Percentiles rank a stretch among this genome's conserved stretches.
phyloP scores from a whole-genome alignment of 2,888 invertebrate genomes.

The Pocota personata region DNA sequence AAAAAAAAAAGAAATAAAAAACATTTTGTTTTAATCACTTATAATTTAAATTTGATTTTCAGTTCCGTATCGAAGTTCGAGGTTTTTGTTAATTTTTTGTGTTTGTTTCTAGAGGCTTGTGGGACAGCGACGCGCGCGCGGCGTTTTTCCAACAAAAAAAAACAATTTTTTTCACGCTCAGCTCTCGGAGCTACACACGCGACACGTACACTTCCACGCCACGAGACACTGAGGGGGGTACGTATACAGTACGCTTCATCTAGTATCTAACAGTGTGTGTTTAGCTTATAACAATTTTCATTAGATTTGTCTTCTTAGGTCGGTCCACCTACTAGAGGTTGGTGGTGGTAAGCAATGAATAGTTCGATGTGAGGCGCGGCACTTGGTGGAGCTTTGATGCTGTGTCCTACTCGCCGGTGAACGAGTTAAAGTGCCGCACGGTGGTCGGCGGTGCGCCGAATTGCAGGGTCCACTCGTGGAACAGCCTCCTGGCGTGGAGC shows the following conservation, averaged over 20 bases:
- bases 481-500: slow-evolving; percentile 81
- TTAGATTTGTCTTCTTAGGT: slow-evolving; percentile 46
- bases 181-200: slow-evolving; percentile 70
- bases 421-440: slow-evolving; percentile 82
- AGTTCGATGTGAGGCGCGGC: slow-evolving; percentile 44
- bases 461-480: slow-evolving; percentile 83
- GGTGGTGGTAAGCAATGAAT: background rate
- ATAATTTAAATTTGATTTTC: slow-evolving; percentile 72
- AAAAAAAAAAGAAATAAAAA: no score
- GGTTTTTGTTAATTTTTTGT: slow-evolving; percentile 48
- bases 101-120: slow-evolving; percentile 19
- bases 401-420: slow-evolving; percentile 81
- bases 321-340: slow-evolving; percentile 54
- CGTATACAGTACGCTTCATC: slow-evolving; percentile 37
- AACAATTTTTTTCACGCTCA: slow-evolving; percentile 54
- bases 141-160: slow-evolving; percentile 28
- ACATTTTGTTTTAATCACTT: slow-evolving; percentile 57
- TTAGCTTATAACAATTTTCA: slow-evolving; percentile 54
- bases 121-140: slow-evolving; percentile 59
- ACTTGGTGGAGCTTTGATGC: slow-evolving; percentile 7
- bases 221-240: slow-evolving; percentile 50
- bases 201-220: slow-evolving; percentile 62
- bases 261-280: slow-evolving; percentile 56
- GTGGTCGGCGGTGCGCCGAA: slow-evolving; percentile 82
- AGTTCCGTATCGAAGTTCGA: slow-evolving; percentile 72